Percentiles rank a stretch among this genome's conserved stretches.
Conservation (phyloP, 2,113 vertebrate genomes). For the Chrysochloris asiatica region DNA sequence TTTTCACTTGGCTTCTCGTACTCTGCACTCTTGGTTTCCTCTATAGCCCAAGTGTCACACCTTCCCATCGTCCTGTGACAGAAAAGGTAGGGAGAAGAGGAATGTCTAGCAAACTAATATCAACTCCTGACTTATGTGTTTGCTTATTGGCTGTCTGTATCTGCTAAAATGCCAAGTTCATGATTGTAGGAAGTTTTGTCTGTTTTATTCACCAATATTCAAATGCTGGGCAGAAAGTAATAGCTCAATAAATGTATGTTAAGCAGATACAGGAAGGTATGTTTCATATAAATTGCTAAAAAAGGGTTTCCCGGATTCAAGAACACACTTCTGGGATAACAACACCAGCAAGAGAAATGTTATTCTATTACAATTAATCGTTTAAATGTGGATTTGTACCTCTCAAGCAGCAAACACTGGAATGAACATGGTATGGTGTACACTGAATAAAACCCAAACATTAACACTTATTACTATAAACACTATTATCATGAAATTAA, state of each 20-base stretch:
- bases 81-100: no score
- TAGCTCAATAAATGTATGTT: fast-evolving
- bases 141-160: no score
- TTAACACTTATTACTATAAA: no score
- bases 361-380: not conserved
- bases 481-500: fast-evolving
- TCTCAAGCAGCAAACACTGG: not conserved
- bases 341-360: not conserved
- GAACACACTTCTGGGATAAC: not conserved
- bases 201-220: not conserved
- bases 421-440: not conserved
- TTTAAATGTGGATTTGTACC: not conserved
- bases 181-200: not conserved
- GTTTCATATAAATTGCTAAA: not conserved
- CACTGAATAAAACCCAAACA: fast-evolving
- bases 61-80: no score
- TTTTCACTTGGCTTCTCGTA: not conserved
- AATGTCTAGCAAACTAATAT: no score
- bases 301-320: not conserved
- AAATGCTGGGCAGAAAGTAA: not conserved
- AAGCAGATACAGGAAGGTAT: fast-evolving
- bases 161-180: no score
- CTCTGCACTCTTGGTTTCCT: not conserved
- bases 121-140: no score
- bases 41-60: not conserved